Evolutionary conservation across 2,113 vertebrate species (phyloP), one percentile per base, ranked within the genome.

Genomic region (Aptenodytes forsteri): DNA sequence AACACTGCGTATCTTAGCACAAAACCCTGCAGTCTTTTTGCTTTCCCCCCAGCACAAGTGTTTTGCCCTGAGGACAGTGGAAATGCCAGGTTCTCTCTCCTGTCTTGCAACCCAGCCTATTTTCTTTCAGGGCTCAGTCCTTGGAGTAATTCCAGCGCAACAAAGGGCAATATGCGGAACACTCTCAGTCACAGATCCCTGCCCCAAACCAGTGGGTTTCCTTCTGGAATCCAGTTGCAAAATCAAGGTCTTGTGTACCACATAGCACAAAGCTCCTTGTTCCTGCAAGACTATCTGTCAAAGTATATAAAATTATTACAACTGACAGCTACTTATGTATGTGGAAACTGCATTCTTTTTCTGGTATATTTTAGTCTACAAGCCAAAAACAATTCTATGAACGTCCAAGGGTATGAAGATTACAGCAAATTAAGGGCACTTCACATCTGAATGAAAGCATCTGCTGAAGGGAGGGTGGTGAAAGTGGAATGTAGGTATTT

Each of bases 361-460:
- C 71, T 61, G 18, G 22, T 47, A 5, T 47, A 40, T 36, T 93
- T 90, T 27, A 62, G 20, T 16, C 86, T 22, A n/a, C 58, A 73
- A 95, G 86, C 83, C 88, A 90, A 87, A 90, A 77, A 0, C 59
- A 75, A 66, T 54, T 62, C 85, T 36, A 11, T 22, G 26, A 44
- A 77, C 42, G 76, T 90, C 75, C 67, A 81, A 27, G 38, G 47
- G n/a, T 38, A n/a, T 27, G 42, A 79, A 94, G 83, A 91, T 78
- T 73, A 36, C 64, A 75, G 83, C 69, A 89, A 83, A 89, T 89
- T 75, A 94, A 73, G 73, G 56, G 59, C 72, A 65, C 46, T 87
- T 75, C 50, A 32, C 44, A 38, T 65, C 20, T 32, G 65, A 76
- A 52, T 11, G 55, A 71, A 61, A 76, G 70, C 38, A 91, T 76